phyloP scores from a whole-genome alignment of 2,113 vertebrate species.

The Ceyx margarethae region DNA sequence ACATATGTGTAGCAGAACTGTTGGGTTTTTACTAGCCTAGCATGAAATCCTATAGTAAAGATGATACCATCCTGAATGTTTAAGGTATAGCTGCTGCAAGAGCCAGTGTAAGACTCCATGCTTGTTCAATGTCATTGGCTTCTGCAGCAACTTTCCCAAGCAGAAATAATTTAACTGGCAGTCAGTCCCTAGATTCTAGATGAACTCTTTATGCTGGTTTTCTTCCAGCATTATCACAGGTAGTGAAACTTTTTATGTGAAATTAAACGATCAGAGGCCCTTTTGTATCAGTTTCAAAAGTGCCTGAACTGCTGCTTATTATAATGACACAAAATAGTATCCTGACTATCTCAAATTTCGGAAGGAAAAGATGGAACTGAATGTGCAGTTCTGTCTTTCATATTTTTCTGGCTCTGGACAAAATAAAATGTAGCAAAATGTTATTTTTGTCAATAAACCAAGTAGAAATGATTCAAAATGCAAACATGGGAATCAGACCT shows the following conservation, averaged over 20 bases:
- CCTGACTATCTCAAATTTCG: background rate
- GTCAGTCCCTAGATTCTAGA: background rate
- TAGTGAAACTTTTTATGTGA: background rate
- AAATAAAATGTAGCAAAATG: slow-evolving; percentile 10
- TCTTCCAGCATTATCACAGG: background rate
- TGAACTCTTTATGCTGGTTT: background rate
- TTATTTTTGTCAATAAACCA: slow-evolving; percentile 42
- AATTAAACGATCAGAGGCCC: background rate
- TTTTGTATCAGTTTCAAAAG: background rate
- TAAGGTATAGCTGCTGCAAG: background rate
- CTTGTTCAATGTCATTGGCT: background rate
- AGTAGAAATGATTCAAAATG: slow-evolving; percentile 33
- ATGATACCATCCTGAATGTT: background rate
- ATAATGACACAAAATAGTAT: background rate
- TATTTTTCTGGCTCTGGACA: background rate
- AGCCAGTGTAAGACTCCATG: background rate
- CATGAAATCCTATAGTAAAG: background rate
- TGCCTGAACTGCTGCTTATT: background rate
- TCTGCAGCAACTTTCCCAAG: background rate
- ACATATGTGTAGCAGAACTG: background rate
- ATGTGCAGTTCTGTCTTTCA: background rate
- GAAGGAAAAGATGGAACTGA: background rate
- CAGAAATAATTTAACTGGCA: background rate
- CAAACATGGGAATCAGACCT: slow-evolving; percentile 11
- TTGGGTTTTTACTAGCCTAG: background rate